A percentile compares a stretch with the other conserved stretches of the same genome.
Evolutionary conservation across 2,888 invertebrate species (phyloP).

Genomic region (Hyposoter dolosus): DNA sequence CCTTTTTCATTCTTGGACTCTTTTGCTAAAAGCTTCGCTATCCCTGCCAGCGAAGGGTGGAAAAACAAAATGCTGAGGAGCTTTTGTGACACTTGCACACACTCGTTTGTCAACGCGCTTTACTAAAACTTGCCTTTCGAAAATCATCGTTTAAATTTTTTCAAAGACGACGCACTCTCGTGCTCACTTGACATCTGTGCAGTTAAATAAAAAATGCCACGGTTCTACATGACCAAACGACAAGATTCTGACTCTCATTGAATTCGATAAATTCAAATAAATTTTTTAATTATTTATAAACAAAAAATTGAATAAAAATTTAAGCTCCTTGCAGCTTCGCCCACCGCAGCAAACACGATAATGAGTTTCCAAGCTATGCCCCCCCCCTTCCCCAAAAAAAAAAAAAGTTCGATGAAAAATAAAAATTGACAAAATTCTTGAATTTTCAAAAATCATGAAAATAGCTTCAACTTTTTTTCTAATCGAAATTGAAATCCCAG

Average conservation of each 20-base stretch:
- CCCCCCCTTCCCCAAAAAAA: too few relatives aligned
- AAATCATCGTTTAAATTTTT: neutral
- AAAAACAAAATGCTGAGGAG: neutral
- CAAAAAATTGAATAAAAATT: neutral
- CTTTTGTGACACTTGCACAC: constrained; percentile 5
- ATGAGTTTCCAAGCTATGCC: too few relatives aligned
- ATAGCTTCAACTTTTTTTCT: too few relatives aligned
- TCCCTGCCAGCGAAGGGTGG: neutral
- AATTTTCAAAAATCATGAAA: too few relatives aligned
- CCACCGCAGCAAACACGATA: too few relatives aligned
- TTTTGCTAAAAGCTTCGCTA: neutral
- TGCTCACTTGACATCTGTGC: too few relatives aligned
- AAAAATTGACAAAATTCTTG: too few relatives aligned
- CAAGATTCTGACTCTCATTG: neutral
- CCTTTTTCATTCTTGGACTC: neutral
- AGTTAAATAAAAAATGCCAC: neutral
- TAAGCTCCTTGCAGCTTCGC: too few relatives aligned
- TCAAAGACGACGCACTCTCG: constrained; percentile 15
- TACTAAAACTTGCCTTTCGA: neutral
- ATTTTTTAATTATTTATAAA: too few relatives aligned
- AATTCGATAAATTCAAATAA: neutral
- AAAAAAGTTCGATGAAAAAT: too few relatives aligned
- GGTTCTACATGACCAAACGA: neutral
- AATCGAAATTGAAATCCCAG: too few relatives aligned
- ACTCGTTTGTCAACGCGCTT: neutral